A percentile compares a stretch with the other conserved stretches of the same genome.
phyloP scores from a whole-genome alignment of 2,113 vertebrate species.

The Sula dactylatra region DNA sequence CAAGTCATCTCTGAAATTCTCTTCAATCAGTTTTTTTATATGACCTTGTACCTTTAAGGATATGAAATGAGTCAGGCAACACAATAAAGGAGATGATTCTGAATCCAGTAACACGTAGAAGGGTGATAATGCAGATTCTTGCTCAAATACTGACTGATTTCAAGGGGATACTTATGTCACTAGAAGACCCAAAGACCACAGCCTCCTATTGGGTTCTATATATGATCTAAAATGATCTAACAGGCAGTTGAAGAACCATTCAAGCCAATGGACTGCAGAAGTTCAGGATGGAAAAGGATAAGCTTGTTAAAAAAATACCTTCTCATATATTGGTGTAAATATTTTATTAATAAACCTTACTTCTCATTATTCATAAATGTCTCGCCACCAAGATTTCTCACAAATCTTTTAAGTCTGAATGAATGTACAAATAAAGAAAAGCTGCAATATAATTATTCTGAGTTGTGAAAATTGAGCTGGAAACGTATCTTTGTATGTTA shows the following conservation, averaged over 20 bases:
- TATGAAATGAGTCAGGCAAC: background rate
- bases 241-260: background rate
- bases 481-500: background rate
- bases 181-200: background rate
- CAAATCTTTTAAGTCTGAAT: background rate
- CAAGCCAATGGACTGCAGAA: background rate
- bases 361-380: background rate
- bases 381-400: background rate
- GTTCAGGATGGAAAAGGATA: background rate
- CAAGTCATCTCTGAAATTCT: constrained; percentile 78
- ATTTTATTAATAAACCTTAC: background rate
- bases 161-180: background rate
- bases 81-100: background rate
- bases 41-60: constrained; percentile 84
- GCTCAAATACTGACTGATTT: background rate
- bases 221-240: background rate
- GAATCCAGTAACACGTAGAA: background rate
- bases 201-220: background rate
- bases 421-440: background rate
- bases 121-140: background rate
- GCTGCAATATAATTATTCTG: background rate
- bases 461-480: background rate
- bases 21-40: constrained; percentile 76
- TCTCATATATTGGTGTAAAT: background rate
- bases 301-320: background rate